phyloP scores from a whole-genome alignment of 2,888 invertebrate genomes.

The Pseudococcus jackbeardsleyi region DNA sequence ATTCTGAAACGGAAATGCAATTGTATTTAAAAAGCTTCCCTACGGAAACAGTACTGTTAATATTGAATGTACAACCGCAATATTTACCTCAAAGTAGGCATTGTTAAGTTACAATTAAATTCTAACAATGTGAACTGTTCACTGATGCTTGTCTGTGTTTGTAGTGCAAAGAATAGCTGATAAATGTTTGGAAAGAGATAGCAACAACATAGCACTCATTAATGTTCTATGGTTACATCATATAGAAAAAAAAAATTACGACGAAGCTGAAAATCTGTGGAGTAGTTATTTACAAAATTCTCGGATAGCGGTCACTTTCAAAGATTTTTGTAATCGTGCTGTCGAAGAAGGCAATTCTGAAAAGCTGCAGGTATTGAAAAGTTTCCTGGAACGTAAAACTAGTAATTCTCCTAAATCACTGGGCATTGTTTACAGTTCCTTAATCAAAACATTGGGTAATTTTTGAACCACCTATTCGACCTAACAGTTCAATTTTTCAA shows the following conservation, averaged over 20 bases:
- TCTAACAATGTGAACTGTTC: background rate
- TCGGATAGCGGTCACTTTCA: background rate
- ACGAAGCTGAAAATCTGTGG: constrained; percentile 74
- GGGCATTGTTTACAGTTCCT: constrained; percentile 68
- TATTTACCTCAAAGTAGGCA: constrained; percentile 72
- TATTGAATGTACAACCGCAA: constrained; percentile 73
- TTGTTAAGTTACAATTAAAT: constrained; percentile 20
- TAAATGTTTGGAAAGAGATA: constrained; percentile 75
- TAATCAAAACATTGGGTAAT: constrained; percentile 69
- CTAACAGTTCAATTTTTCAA: background rate
- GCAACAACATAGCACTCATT: constrained; percentile 73
- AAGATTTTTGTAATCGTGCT: constrained; percentile 66
- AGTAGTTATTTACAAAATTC: constrained; percentile 21
- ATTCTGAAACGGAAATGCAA: constrained; percentile 71
- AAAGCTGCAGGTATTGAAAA: constrained; percentile 68
- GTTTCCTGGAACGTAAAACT: constrained; percentile 66
- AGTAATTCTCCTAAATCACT: constrained; percentile 64
- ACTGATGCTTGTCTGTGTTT: constrained; percentile 68
- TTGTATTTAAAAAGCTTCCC: constrained; percentile 74
- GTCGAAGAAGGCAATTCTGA: constrained; percentile 68
- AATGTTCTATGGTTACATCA: constrained; percentile 82
- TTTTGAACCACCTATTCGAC: background rate
- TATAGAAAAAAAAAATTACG: constrained; percentile 74
- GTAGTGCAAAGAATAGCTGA: constrained; percentile 77
- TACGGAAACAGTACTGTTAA: constrained; percentile 73